Conservation (phyloP, 2,888 invertebrate species). For the Dicyrtoma fusca region DNA sequence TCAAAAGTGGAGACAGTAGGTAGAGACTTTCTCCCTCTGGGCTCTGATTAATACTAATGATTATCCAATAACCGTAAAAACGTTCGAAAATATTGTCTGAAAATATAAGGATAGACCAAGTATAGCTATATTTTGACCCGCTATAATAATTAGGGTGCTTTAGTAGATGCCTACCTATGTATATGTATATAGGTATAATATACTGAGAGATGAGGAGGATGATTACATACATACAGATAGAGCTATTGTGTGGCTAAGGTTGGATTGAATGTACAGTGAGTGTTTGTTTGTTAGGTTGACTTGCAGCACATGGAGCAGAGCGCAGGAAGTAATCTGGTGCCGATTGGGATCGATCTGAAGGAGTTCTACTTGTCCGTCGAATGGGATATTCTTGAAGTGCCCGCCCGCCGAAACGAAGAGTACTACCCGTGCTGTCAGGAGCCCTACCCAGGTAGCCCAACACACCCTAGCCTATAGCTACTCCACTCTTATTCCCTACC, state of each 20-base stretch:
- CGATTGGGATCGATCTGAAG: slow-evolving; percentile 86
- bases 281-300: slow-evolving; percentile 69
- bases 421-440: slow-evolving; percentile 77
- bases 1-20: too few species aligned
- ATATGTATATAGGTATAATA: too few species aligned
- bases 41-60: too few species aligned
- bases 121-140: too few species aligned
- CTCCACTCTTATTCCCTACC: not conserved
- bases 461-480: not conserved
- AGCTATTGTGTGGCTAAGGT: not conserved
- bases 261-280: not conserved
- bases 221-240: too few species aligned
- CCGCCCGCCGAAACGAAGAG: slow-evolving; percentile 86
- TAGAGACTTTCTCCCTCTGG: too few species aligned
- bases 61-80: too few species aligned
- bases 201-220: too few species aligned
- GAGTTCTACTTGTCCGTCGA: slow-evolving; percentile 97
- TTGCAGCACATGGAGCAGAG: slow-evolving; percentile 83
- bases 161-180: too few species aligned
- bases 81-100: too few species aligned
- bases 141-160: too few species aligned
- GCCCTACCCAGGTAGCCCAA: slow-evolving; percentile 76
- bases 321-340: slow-evolving; percentile 82
- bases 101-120: too few species aligned
- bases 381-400: slow-evolving; percentile 96